A percentile compares a stretch with the other conserved stretches of the same genome.
Conservation (phyloP, 2,888 invertebrate genomes). For the Leptinotarsa rubiginosa region DNA sequence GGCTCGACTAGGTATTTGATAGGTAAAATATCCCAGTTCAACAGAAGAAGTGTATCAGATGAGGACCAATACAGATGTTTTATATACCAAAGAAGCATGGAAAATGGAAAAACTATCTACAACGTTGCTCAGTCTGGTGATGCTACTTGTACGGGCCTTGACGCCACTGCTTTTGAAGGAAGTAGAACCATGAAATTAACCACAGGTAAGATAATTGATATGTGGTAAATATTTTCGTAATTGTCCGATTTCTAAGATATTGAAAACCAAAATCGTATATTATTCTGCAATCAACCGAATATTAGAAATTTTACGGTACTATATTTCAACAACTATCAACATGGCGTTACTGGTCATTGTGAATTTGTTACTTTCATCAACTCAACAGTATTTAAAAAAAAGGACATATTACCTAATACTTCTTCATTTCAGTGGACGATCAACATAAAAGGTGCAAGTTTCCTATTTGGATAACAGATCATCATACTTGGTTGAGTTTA, state of each 20-base stretch:
- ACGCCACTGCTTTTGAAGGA: constrained; percentile 79
- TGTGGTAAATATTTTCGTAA: neutral
- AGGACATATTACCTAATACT: neutral
- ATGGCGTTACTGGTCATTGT: no score
- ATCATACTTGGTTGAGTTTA: constrained; percentile 84
- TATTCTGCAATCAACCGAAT: no score
- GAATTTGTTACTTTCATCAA: no score
- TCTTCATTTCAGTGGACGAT: constrained; percentile 73
- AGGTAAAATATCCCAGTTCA: constrained; percentile 76
- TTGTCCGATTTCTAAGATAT: no score
- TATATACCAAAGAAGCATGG: constrained; percentile 74
- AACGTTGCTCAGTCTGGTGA: constrained; percentile 82
- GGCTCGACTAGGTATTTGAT: constrained; percentile 84
- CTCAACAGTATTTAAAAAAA: neutral
- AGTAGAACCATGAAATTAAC: constrained; percentile 82
- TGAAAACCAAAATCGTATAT: no score
- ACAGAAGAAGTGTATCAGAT: constrained; percentile 72
- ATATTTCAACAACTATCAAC: no score
- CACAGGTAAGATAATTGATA: constrained; percentile 70
- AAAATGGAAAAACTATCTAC: constrained; percentile 71
- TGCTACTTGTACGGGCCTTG: constrained; percentile 81
- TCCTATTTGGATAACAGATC: constrained; percentile 82
- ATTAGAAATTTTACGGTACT: no score
- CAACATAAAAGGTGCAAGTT: constrained; percentile 82
- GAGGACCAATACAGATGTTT: constrained; percentile 88